Evolutionary conservation across 92 coral and sea anemone species (phyloP), one percentile per base, ranked within the genome.

Genomic region (Palythoa caribaeorum): DNA sequence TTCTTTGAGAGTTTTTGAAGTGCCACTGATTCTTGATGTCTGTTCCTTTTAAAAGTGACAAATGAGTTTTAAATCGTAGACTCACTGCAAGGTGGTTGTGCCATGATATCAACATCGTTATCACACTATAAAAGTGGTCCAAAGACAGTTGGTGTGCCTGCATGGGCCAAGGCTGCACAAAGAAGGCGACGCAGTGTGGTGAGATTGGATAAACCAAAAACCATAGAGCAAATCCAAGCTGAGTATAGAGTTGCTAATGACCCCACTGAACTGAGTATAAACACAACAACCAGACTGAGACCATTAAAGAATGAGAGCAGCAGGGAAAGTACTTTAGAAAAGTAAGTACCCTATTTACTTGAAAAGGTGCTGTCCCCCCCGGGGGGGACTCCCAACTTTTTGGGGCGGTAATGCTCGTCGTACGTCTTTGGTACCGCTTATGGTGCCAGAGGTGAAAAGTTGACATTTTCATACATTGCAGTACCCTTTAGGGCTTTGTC

Each of bases 161-260:
- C 99, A 2, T 97, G 99, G 99, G 99, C 99, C 5, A 97, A 95
- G 79, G 99, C 99, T 44, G 97, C 97, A 19, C 93, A 93, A 78
- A 91, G 95, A 79, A 66, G 98, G 39, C 83, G 89, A 35, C 94
- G 94, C 36, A 95, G 94, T 83, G 89, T 95, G 12, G 86, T 86
- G 70, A 93, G 87, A 72, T 88, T 97, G 55, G 96, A 97, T 52
- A 95, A 92, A 85, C 95, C 98, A 48, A 97, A 95, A 71, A 92
- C 98, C 28, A 75, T 90, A 38, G 90, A 91, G 60, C 98, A 97
- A 85, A 94, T 97, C 71, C 87, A 92, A 77, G 97, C 98, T 60
- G 99, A 97, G 84, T 89, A 89, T 75, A 85, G 92, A n/a, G 60
- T 97, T 54, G 93, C 97, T 57, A 94, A 95, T 90, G 94, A 95